Percentiles rank a stretch among this genome's conserved stretches.
Evolutionary conservation across 2,113 vertebrate genomes (phyloP).

Genomic region (Forbesichthys papilliferus): DNA sequence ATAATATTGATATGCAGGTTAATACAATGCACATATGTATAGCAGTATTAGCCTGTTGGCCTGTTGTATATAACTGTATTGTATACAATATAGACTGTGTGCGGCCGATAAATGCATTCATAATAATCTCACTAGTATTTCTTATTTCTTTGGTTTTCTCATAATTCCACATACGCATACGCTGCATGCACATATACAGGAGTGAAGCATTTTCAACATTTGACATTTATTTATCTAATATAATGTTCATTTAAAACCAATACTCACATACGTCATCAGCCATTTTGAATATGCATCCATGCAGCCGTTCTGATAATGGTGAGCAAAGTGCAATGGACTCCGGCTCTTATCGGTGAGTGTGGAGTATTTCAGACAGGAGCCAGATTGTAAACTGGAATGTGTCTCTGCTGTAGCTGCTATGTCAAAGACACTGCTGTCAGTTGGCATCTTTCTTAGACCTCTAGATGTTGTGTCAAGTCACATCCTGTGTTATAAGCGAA

Average conservation of each 20-base stretch:
- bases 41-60: too few relatives aligned
- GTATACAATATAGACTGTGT: too few relatives aligned
- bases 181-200: too few relatives aligned
- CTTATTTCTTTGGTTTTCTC: too few relatives aligned
- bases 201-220: too few relatives aligned
- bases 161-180: too few relatives aligned
- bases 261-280: conserved; percentile 24
- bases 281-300: conserved; percentile 28
- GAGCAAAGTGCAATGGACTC: conserved; percentile 47
- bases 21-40: too few relatives aligned
- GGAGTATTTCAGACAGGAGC: conserved; percentile 54
- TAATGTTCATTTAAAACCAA: not conserved
- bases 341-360: conserved; percentile 56
- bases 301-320: conserved; percentile 36
- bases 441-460: conserved; percentile 12
- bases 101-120: too few relatives aligned
- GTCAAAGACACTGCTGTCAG: conserved; percentile 54
- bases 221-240: not conserved
- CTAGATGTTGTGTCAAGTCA: conserved; percentile 17
- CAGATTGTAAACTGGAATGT: conserved; percentile 66
- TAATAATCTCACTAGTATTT: too few relatives aligned
- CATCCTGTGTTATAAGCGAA: too few relatives aligned
- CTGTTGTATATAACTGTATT: too few relatives aligned
- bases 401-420: conserved; percentile 38
- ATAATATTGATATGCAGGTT: too few relatives aligned